Base-by-base conservation (phyloP, 2,113 vertebrate genomes). In the Perognathus longimembris region DNA sequence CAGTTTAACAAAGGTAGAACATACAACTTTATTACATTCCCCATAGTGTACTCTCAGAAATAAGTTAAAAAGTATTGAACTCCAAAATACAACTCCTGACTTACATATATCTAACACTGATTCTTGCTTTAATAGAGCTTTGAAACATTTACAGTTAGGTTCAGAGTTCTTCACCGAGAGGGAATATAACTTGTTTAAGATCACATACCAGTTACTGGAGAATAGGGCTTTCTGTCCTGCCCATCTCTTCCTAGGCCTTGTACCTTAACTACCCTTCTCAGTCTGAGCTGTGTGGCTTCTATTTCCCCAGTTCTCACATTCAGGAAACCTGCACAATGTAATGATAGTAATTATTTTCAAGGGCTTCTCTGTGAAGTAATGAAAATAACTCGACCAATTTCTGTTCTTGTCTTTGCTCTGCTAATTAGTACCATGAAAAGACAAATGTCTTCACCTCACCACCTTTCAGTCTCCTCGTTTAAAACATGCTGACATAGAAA, bases 11-110 rank as follows among this genome's bases (percentile, higher is more conserved):
- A 89, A 80, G 9, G 38, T 57, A 36, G 54, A 92, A 61, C 12
- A 81, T 86, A 28, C 50, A 66, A 76, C 38, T 76, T 12, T 57
- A 66, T 38, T 80, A 84, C n/a, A 89, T 17, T 34, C 10, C 10
- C 70, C 22, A 61, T 17, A n/a, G 22, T 34, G 6, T 36, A 57
- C 30, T 87, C 88, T 90, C 86, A 80, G 67, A 95, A 92, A 40
- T n/a, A 50, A 54, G 20, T 64, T 85, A 71, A 90, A 24, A 69
- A 54, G 81, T 36, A 66, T 11, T 73, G 3, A 89, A 34, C 54
- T 57, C 42, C 69, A 22, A 73, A 89, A 74, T 21, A 59, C 17
- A 73, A 6, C 54, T 85, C 40, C 24, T 15, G 63, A 69, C 63
- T 69, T 28, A 63, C 9, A 79, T 1, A 24, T 11, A 67, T 69